Base-by-base conservation (phyloP, 2,797 vertebrate genomes). In the Zalophus californianus region DNA sequence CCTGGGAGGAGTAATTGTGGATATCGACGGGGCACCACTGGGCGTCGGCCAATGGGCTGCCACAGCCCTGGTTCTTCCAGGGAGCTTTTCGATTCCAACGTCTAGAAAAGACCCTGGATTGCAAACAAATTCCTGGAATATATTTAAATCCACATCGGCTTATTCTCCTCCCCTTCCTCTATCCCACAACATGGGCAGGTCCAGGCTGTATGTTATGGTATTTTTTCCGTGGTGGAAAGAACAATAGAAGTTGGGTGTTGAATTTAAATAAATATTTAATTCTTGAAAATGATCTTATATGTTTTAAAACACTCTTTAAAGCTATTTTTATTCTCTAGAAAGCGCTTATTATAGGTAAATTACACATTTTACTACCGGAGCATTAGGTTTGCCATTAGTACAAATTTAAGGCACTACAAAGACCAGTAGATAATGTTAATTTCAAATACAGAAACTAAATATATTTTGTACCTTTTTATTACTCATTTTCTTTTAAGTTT, bases 401-500 rank as follows among this genome's bases (percentile, higher is more conserved):
- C 97, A 97, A 98, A 99, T 98, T 98, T 98, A 99, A 98, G 98
- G 95, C 92, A 97, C 96, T 98, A 96, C 95, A 98, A 98, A 99
- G 98, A 41, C 15, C 97, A 98, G 98, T 97, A 99, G 98, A 99
- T 98, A 98, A 98, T 98, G 96, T 98, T 98, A 98, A 99, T 99
- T 98, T 98, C 98, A 98, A 98, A 98, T 96, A 98, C 95, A 98
- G 98, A 98, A 98, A 98, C 97, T 93, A 98, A 98, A 98, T 98
- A 98, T 98, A 98, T 98, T 98, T 98, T 98, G 95, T 97, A 96
- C 96, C 98, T 98, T 98, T 98, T 99, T 98, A 99, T 98, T 98
- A 98, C 97, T 98, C 14, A 25, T 97, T 98, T 99, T 98, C 98
- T 98, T 97, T 98, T 98, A 98, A 98, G 97, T 98, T 99, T 99